phyloP scores from a whole-genome alignment of 2,113 vertebrate species.

The Corydoras sp. region DNA sequence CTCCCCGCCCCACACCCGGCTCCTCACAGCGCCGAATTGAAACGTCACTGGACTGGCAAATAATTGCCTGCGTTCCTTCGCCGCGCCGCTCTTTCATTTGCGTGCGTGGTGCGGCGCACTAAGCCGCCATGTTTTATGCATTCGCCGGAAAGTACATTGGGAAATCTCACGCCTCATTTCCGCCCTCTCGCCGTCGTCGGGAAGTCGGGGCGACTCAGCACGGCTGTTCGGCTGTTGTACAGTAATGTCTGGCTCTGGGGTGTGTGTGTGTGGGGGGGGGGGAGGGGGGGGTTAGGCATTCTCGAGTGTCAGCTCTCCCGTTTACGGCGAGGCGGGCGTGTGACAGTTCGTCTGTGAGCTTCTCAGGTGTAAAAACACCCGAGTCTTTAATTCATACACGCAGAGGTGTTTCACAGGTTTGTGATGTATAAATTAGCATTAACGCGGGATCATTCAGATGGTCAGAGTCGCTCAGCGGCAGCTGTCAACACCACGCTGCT shows the following conservation, averaged over 20 bases:
- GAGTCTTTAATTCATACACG: conserved; percentile 28
- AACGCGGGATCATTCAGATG: conserved; percentile 31
- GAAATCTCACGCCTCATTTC: conserved; percentile 68
- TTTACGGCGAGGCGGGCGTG: conserved; percentile 55
- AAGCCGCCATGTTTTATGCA: conserved; percentile 68
- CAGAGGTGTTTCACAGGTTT: conserved; percentile 32
- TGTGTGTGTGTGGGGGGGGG: neutral
- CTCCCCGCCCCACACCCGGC: neutral
- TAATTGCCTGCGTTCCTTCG: conserved; percentile 58
- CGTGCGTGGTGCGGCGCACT: conserved; percentile 34
- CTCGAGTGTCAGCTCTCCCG: conserved; percentile 54
- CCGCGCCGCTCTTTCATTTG: conserved; percentile 53
- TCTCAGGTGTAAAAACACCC: conserved; percentile 66
- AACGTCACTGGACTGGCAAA: conserved; percentile 69
- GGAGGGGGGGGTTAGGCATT: conserved; percentile 26
- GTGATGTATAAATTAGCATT: conserved; percentile 42
- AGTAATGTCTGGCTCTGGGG: conserved; percentile 8
- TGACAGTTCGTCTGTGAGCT: conserved; percentile 59
- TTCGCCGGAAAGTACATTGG: conserved; percentile 46
- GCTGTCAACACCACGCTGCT: conserved; percentile 11
- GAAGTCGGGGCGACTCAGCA: conserved; percentile 41
- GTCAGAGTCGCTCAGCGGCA: conserved; percentile 17
- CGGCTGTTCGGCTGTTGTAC: conserved; percentile 1
- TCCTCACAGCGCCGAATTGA: conserved; percentile 58
- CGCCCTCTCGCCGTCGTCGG: conserved; percentile 55